A percentile compares a stretch with the other conserved stretches of the same genome.
Evolutionary conservation across 2,797 vertebrate species (phyloP).

Genomic region (Notolepis coatsorum): DNA sequence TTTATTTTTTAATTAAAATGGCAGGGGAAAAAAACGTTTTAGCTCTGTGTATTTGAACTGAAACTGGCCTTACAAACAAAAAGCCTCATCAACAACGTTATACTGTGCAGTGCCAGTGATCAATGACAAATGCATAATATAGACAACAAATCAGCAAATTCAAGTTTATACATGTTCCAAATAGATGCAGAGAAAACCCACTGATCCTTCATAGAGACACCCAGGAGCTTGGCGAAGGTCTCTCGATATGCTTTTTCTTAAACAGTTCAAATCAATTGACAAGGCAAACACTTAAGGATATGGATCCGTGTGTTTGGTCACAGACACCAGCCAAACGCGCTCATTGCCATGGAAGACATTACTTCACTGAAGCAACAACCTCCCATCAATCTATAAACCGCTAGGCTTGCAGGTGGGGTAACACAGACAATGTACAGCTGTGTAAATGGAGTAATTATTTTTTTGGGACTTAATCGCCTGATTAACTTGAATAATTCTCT

Average conservation of each 20-base stretch:
- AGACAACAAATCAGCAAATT: not conserved
- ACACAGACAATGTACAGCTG: not conserved
- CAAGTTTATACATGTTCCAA: not conserved
- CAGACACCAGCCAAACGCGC: slow-evolving; percentile 4
- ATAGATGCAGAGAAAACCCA: not conserved
- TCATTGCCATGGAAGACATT: not conserved
- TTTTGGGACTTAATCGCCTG: no score
- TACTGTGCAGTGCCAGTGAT: slow-evolving; percentile 17
- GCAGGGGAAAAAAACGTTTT: slow-evolving; percentile 20
- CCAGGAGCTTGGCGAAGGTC: not conserved
- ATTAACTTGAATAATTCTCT: no score
- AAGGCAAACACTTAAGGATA: slow-evolving; percentile 9
- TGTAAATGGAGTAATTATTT: slow-evolving; percentile 10
- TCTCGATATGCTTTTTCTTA: not conserved
- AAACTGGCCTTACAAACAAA: slow-evolving; percentile 46
- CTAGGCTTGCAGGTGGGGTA: not conserved
- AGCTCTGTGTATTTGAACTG: slow-evolving; percentile 28
- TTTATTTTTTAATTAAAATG: slow-evolving; percentile 56
- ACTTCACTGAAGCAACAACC: not conserved
- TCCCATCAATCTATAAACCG: not conserved
- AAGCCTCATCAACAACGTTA: slow-evolving; percentile 22
- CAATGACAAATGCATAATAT: slow-evolving; percentile 1
- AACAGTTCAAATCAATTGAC: slow-evolving; percentile 9
- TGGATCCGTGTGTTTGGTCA: slow-evolving; percentile 22
- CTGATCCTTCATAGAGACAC: not conserved